Base-by-base conservation (phyloP, 2,888 invertebrate species). In the Odontocolon sp. region DNA sequence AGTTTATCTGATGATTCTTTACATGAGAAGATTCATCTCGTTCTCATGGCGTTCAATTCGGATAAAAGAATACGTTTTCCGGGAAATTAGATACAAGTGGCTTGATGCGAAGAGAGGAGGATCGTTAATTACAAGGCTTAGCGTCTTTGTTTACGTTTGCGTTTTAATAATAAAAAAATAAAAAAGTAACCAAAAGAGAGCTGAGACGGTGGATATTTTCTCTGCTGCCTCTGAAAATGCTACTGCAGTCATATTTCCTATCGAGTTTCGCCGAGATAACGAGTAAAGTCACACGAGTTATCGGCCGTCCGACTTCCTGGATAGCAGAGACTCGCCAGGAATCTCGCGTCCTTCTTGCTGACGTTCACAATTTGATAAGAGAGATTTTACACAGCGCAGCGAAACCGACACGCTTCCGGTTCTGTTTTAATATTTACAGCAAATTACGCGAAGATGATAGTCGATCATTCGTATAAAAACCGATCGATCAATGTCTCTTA, bases 111-210 rank as follows among this genome's bases (percentile, higher is more conserved):
- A 23, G 3, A 52, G 52, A 23, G 9, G 38, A 31, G 11, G 28
- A 68, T 61, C 45, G 42, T 61, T 42, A 68, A 74, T 74, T 74
- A 68, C 56, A 26, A n/a, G 3, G 14, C 45, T 50, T 18, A 3
- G 36, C 47, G 28, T 50, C 50, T 59, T 47, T 8, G 8, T 47
- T 68, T 54, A 45, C 56, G 63, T 56, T 56, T 56, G 31, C 47
- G 52, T 9, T n/a, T 47, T 50, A 52, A 57, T n/a, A 11, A 47
- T 11, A 11, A 28, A 42, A 14, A 14, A 8, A 70, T 38, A 47
- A 74, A 31, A 50, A 33, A 54, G 36, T 50, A 56, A 31, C 61
- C 63, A 38, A 36, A 45, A 52, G n/a, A 40, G 31, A 11, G 36
- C 68, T 74, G 45, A 56, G 54, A 38, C 6, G 68, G 33, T 8